Evolutionary conservation across 1,140 invertebrate species (phyloP).

Genomic region (Drosophila parabipectinata): DNA sequence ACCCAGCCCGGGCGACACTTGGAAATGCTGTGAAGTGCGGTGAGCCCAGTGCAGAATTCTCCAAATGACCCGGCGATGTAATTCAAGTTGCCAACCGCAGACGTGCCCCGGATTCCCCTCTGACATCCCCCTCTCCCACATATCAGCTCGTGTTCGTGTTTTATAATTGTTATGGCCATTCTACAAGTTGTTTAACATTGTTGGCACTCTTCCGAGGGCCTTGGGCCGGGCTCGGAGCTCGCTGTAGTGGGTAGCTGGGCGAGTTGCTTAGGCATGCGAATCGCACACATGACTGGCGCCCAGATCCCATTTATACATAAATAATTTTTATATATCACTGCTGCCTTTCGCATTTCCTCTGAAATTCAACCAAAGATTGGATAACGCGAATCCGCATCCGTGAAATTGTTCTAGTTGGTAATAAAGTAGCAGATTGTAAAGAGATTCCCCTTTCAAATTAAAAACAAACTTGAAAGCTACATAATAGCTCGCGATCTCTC

Average conservation of each 20-base stretch:
- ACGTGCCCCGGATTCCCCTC: conserved; percentile 27
- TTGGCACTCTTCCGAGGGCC: conserved; percentile 25
- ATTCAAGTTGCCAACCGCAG: conserved; percentile 68
- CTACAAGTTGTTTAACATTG: conserved; percentile 52
- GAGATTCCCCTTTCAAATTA: background rate
- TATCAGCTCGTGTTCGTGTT: conserved; percentile 47
- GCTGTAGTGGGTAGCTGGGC: conserved; percentile 3
- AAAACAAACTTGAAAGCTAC: background rate
- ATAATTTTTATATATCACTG: conserved; percentile 15
- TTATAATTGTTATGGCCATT: conserved; percentile 64
- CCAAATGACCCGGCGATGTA: conserved; percentile 43
- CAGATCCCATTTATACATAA: conserved; percentile 24
- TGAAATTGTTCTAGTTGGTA: conserved; percentile 20
- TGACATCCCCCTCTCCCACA: background rate
- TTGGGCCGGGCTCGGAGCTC: conserved; percentile 8
- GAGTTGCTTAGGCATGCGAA: conserved; percentile 43
- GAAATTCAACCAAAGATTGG: conserved; percentile 5
- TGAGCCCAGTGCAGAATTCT: conserved; percentile 20
- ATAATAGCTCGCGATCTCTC: background rate
- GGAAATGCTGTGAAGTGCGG: conserved; percentile 1
- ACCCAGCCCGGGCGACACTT: conserved; percentile 19
- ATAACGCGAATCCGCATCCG: conserved; percentile 19
- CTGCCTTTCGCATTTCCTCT: conserved; percentile 29
- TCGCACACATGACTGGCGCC: conserved; percentile 40
- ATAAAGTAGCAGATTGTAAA: background rate